A percentile compares a stretch with the other conserved stretches of the same genome.
These are phyloP conservation scores for Paramormyrops hopkinsi DNA, from an alignment of 2,797 vertebrate species.

Conservation along the genomic window DNA sequence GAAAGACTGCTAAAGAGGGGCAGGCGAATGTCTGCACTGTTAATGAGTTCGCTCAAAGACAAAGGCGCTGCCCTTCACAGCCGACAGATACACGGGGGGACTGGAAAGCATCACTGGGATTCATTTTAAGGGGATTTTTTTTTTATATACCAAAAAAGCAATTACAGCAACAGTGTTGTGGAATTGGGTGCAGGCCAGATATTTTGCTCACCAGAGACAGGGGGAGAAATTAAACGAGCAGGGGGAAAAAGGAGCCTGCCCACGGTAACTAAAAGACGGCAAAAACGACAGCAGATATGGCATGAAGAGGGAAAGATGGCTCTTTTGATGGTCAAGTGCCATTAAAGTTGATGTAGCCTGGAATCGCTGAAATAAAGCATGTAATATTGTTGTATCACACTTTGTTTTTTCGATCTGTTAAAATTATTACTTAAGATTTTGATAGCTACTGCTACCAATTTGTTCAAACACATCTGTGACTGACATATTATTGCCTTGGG, in stretches of 20 bases:
- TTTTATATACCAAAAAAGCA: conserved; percentile 43
- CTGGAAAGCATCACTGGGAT: conserved; percentile 27
- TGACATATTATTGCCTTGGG: not conserved
- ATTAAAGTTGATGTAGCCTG: not conserved
- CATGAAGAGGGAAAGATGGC: not conserved
- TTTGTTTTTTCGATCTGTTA: not conserved
- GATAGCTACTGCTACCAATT: conserved; percentile 3
- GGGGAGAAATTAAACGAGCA: not conserved
- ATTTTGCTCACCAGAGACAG: conserved; percentile 27
- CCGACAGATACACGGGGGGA: conserved; percentile 27
- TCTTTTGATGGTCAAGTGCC: not conserved
- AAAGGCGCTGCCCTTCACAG: conserved; percentile 37
- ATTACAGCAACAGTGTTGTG: conserved; percentile 45
- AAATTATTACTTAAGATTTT: not conserved
- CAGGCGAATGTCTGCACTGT: conserved; percentile 18
- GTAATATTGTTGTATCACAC: not conserved
- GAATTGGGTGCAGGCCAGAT: conserved; percentile 49
- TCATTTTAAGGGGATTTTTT: conserved; percentile 27
- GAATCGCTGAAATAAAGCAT: not conserved
- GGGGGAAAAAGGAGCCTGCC: conserved; percentile 21
- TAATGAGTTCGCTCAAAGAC: conserved; percentile 21
- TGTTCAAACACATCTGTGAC: not conserved
- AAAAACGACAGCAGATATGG: conserved; percentile 15
- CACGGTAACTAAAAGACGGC: conserved; percentile 21
- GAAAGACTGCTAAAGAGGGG: conserved; percentile 20